Percentiles rank a stretch among this genome's conserved stretches.
These are phyloP conservation scores for Drosophila demipolita DNA, from an alignment of 2,888 invertebrate species.

Conservation along the genomic window DNA sequence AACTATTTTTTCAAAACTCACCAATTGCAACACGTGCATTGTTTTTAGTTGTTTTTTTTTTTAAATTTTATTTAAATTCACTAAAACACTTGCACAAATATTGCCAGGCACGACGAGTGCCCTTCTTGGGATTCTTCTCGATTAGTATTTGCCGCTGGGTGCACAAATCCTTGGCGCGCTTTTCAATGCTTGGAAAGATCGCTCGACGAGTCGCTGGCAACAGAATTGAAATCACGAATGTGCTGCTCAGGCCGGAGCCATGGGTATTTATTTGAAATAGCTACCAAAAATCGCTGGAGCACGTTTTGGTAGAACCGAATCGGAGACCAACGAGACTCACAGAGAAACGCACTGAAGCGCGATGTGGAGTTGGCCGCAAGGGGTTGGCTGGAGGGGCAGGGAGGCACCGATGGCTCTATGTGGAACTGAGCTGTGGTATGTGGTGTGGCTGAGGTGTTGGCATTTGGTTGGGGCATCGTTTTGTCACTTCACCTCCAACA, in stretches of 20 bases:
- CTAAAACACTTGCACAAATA: constrained; percentile 37
- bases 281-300: constrained; percentile 25
- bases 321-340: constrained; percentile 21
- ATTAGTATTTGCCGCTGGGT: neutral
- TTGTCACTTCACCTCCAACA: constrained; percentile 78
- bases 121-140: constrained; percentile 3
- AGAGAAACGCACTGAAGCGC: constrained; percentile 75
- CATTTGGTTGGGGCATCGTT: constrained; percentile 50
- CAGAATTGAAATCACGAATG: constrained; percentile 73
- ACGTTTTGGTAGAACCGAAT: constrained; percentile 52
- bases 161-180: constrained; percentile 44
- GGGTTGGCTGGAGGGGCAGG: neutral
- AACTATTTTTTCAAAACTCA: constrained; percentile 32
- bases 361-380: constrained; percentile 38
- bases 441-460: constrained; percentile 58
- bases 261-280: constrained; percentile 74
- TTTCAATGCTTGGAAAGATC: constrained; percentile 6
- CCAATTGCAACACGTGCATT: constrained; percentile 53
- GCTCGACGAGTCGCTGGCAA: constrained; percentile 37
- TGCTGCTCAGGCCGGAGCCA: constrained; percentile 38
- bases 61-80: constrained; percentile 5
- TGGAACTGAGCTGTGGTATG: constrained; percentile 15
- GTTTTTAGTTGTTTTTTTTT: constrained; percentile 2
- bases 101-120: constrained; percentile 38
- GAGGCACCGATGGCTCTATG: constrained; percentile 2